Base-by-base conservation (phyloP, 2,888 invertebrate genomes). In the Calameuta pallipes region DNA sequence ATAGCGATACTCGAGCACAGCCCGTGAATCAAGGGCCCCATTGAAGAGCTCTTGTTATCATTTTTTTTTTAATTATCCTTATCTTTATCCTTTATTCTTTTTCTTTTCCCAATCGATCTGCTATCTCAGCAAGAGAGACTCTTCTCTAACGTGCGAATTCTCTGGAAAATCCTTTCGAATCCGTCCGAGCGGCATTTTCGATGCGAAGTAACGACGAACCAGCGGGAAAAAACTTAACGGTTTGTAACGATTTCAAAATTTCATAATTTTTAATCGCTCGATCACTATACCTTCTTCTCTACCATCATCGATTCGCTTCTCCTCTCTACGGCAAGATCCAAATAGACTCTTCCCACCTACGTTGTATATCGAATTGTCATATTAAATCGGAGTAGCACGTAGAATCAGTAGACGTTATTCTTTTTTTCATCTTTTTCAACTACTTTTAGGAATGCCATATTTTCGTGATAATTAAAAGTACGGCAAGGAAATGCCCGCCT, bases 1-100 rank as follows among this genome's bases (percentile, higher is more conserved):
- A 56, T 56, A 9, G 56, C 56, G 56, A 86, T 87, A 88, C 87
- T 83, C 85, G 85, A 85, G 86, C 89, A 88, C 89, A 88, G 89
- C 88, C 87, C 88, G 83, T 85, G 69, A 34, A 71, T 75, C 75
- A 75, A 78, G 78, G 78, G 76, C 76, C 78, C 78, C 35, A 69
- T 68, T 70, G 69, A 77, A 73, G 75, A 78, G 71, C 75, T 76
- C 76, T 81, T 31, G 37, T 75, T 73, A 30, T 80, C 23, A 75
- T 56, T 78, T 41, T 56, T 41, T 76, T 56, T 75, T 74, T 79
- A 12, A 79, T 76, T 74, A 78, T 34, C 75, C 68, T 73, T 70
- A 75, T 75, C 68, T 23, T 77, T 69, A 77, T 41, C 11, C 34
- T 56, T 41, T 37, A 13, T 13, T 70, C 37, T 36, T 35, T 75